A percentile compares a stretch with the other conserved stretches of the same genome.
phyloP scores from a whole-genome alignment of 1,140 invertebrate species.

The Microplitis demolitor region DNA sequence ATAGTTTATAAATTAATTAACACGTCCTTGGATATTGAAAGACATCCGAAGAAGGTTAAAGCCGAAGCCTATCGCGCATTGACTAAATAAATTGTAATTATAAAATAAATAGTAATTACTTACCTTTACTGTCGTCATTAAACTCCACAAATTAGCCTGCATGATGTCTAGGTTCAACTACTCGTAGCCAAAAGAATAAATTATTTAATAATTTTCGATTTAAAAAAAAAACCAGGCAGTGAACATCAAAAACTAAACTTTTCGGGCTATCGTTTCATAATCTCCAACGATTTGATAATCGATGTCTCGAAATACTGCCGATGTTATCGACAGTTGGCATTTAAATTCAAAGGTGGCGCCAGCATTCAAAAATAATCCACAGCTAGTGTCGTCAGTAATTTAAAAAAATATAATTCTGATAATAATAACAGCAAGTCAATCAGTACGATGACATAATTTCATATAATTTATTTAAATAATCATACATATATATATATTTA shows the following conservation, averaged over 20 bases:
- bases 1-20: neutral
- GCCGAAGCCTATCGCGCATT: neutral
- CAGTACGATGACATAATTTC: too few species aligned
- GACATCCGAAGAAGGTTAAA: constrained; percentile 23
- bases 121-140: constrained; percentile 56
- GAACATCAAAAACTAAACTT: constrained; percentile 15
- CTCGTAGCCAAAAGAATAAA: neutral
- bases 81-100: neutral
- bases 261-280: constrained; percentile 33
- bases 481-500: too few species aligned
- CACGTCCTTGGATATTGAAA: constrained; percentile 39
- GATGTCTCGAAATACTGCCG: constrained; percentile 23
- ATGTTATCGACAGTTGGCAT: constrained; percentile 23
- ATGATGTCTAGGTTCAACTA: constrained; percentile 37
- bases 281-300: constrained; percentile 28
- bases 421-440: too few species aligned
- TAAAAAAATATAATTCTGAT: too few species aligned
- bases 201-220: neutral
- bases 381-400: too few species aligned
- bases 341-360: constrained; percentile 29
- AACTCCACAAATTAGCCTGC: constrained; percentile 57
- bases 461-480: too few species aligned
- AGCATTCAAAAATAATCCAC: too few species aligned
- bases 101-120: constrained; percentile 28
- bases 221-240: constrained; percentile 19